Percentiles rank a stretch among this genome's conserved stretches.
Conservation (phyloP, 1,140 invertebrate species). For the Pentalonia nigronervosa region DNA sequence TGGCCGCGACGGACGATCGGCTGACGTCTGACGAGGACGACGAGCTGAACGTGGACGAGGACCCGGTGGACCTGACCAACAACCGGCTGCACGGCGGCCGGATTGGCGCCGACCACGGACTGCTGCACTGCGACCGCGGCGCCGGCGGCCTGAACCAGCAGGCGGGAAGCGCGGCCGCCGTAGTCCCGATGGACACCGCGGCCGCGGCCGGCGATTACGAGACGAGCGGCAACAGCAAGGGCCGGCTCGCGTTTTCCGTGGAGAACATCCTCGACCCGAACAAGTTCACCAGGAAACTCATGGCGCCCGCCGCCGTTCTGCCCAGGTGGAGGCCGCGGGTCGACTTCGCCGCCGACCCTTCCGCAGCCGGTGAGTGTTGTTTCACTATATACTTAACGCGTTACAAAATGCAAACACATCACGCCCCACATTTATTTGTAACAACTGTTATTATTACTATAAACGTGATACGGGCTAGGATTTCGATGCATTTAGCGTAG, state of each 20-base stretch:
- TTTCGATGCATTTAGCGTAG: too few relatives aligned
- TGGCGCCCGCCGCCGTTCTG: conserved; percentile 58
- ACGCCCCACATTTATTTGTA: too few relatives aligned
- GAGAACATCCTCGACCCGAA: conserved; percentile 91
- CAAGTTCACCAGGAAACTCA: conserved; percentile 80
- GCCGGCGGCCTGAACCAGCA: not conserved
- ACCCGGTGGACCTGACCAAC: conserved; percentile 61
- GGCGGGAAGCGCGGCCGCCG: not conserved
- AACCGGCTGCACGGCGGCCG: conserved; percentile 32
- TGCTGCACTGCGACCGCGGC: not conserved
- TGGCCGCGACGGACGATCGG: conserved; percentile 31
- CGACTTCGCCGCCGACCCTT: conserved; percentile 56
- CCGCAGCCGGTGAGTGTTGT: conserved; percentile 46
- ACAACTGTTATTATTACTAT: too few relatives aligned
- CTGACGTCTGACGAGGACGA: conserved; percentile 46
- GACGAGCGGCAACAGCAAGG: conserved; percentile 60
- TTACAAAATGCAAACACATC: too few relatives aligned
- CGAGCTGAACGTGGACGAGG: conserved; percentile 57
- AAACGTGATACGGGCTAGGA: too few relatives aligned
- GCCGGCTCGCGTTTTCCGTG: conserved; percentile 81
- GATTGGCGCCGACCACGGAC: not conserved
- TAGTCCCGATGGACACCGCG: not conserved
- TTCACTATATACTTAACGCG: too few relatives aligned
- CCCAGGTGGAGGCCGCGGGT: conserved; percentile 70
- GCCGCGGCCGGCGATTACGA: conserved; percentile 20